Conservation (phyloP, 92 coral and sea anemone species). For the Parazoanthus atlanticus region DNA sequence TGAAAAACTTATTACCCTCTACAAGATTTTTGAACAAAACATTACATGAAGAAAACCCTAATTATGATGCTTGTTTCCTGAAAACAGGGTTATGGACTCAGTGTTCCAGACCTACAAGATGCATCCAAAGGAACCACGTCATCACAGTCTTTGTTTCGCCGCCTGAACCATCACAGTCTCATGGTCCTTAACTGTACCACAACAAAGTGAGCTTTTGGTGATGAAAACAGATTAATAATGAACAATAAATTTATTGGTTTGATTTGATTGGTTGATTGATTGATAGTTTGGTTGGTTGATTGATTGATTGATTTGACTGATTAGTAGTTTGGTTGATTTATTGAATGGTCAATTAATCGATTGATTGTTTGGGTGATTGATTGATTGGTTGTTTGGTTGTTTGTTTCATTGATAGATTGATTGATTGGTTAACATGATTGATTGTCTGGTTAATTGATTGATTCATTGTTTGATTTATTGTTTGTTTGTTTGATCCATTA, state of each 20-base stretch:
- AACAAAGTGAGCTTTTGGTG: conserved; percentile 50
- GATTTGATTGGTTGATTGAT: too few species aligned
- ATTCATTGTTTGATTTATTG: neutral
- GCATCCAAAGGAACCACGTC: conserved; percentile 58
- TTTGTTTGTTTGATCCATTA: neutral
- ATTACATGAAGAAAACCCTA: too few species aligned
- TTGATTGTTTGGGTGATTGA: too few species aligned
- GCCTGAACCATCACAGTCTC: conserved; percentile 92
- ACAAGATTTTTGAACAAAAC: too few species aligned
- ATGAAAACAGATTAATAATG: neutral
- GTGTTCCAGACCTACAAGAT: conserved; percentile 14
- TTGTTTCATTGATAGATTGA: neutral
- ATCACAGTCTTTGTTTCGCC: conserved; percentile 85
- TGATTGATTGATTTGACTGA: too few species aligned
- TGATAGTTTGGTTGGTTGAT: too few species aligned
- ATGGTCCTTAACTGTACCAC: conserved; percentile 80
- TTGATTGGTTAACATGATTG: neutral
- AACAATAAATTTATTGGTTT: too few species aligned
- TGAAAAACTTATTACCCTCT: too few species aligned
- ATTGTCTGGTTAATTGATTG: neutral
- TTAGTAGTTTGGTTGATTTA: too few species aligned
- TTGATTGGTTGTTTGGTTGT: too few species aligned
- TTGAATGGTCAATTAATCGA: too few species aligned
- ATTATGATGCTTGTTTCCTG: neutral
- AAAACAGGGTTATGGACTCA: conserved; percentile 89